Evolutionary conservation across 2,113 vertebrate species (phyloP).

Genomic region (Pollachius pollachius): DNA sequence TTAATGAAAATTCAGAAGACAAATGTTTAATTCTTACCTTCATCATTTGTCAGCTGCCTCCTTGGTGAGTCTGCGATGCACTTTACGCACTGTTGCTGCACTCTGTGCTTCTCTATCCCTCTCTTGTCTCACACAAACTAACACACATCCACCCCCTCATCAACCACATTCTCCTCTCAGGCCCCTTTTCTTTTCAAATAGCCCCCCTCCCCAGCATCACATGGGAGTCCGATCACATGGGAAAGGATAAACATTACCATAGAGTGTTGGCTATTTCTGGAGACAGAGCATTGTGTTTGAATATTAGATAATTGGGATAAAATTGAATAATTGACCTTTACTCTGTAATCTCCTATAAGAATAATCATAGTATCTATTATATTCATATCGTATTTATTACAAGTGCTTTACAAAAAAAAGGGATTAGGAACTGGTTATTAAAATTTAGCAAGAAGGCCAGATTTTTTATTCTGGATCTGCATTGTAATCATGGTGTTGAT

Average conservation of each 20-base stretch:
- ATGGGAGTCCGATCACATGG: background rate
- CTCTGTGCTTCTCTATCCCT: background rate
- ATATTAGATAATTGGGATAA: too few species aligned
- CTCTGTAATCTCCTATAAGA: too few species aligned
- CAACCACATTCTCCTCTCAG: background rate
- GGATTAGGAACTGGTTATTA: too few species aligned
- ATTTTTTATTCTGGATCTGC: too few species aligned
- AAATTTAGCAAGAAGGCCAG: too few species aligned
- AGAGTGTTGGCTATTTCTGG: background rate
- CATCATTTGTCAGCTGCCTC: background rate
- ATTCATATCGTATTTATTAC: too few species aligned
- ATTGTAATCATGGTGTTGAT: too few species aligned
- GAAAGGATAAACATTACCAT: background rate
- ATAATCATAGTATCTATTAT: too few species aligned
- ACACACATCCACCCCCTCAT: background rate
- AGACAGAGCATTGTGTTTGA: too few species aligned
- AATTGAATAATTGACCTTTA: too few species aligned
- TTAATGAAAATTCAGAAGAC: background rate
- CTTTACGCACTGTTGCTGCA: background rate
- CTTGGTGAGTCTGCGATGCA: too few species aligned
- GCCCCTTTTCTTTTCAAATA: background rate
- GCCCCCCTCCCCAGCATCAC: background rate
- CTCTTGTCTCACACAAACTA: background rate
- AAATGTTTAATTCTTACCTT: background rate
- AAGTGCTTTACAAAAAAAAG: too few species aligned